Percentiles rank a stretch among this genome's conserved stretches.
These are phyloP conservation scores for Troglohyphantes excavatus DNA, from an alignment of 2,888 invertebrate genomes.

Conservation along the genomic window DNA sequence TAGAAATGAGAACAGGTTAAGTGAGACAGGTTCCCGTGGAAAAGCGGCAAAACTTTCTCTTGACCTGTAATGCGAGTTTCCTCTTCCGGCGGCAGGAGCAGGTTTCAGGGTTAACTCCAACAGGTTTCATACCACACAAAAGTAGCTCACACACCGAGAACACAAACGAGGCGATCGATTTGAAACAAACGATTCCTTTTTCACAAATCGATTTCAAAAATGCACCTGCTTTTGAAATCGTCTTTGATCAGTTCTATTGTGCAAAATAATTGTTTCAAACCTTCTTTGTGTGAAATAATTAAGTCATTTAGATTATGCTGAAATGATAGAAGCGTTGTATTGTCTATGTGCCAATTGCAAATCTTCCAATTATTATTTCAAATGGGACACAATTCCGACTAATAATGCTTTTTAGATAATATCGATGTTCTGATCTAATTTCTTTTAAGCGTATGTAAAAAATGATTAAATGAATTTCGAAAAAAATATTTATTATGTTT, in stretches of 20 bases:
- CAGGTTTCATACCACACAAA: constrained; percentile 57
- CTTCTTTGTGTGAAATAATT: no score
- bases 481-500: no score
- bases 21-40: constrained; percentile 52
- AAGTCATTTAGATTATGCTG: no score
- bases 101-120: constrained; percentile 68
- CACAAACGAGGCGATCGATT: neutral
- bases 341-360: no score
- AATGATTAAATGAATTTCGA: neutral
- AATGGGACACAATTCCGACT: neutral
- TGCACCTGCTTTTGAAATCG: neutral
- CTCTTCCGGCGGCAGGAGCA: constrained; percentile 62
- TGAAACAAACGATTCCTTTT: neutral
- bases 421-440: neutral
- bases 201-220: neutral
- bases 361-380: no score
- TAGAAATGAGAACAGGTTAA: constrained; percentile 63
- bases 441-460: neutral
- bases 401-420: neutral
- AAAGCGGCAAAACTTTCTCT: constrained; percentile 62
- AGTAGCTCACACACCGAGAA: constrained; percentile 49
- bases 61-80: constrained; percentile 57
- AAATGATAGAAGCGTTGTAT: no score
- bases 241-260: no score
- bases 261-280: no score